phyloP scores from a whole-genome alignment of 2,113 vertebrate species.

The Halcyon malimbica region DNA sequence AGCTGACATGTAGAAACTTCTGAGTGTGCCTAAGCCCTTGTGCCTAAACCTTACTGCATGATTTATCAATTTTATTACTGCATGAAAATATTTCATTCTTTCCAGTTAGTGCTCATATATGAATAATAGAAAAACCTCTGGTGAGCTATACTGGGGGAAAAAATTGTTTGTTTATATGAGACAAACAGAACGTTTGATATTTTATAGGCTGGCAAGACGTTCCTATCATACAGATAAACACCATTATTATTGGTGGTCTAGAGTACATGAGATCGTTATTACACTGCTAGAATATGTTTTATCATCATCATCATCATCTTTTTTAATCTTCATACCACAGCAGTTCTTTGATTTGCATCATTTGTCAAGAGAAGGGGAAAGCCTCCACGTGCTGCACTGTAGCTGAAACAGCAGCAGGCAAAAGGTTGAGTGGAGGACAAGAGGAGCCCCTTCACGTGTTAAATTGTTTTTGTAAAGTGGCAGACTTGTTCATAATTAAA shows the following conservation, averaged over 20 bases:
- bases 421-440: not conserved
- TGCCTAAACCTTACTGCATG: not conserved
- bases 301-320: not conserved
- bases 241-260: not conserved
- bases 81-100: not conserved
- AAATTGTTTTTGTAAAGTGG: not conserved
- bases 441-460: not conserved
- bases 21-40: not conserved
- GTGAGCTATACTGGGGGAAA: not conserved
- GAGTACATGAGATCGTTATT: not conserved
- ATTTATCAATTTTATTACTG: conserved; percentile 2
- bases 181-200: not conserved
- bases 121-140: not conserved
- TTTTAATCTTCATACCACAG: not conserved
- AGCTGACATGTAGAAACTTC: not conserved
- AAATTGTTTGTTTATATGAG: not conserved
- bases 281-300: not conserved
- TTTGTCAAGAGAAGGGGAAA: not conserved
- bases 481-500: not conserved
- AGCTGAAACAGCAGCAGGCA: not conserved
- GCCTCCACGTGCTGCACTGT: not conserved
- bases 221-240: not conserved
- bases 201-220: not conserved
- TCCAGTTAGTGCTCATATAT: not conserved
- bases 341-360: not conserved